Evolutionary conservation across 2,797 vertebrate genomes (phyloP), one percentile per base, ranked within the genome.

Genomic region (Macroramphosus scolopax): DNA sequence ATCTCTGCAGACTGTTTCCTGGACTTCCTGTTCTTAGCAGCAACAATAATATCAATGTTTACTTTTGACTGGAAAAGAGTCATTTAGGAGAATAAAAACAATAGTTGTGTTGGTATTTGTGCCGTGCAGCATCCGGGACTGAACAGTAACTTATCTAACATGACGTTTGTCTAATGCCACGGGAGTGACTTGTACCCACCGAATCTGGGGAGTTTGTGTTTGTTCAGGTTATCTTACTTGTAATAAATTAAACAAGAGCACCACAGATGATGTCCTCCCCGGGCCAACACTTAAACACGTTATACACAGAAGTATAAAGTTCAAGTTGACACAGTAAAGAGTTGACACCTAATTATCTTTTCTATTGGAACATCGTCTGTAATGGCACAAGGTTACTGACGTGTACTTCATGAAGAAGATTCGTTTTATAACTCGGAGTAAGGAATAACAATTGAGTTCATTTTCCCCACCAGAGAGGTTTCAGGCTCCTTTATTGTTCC

Each of bases 201-300:
- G 42, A 37, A 14, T 3, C 4, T 13, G 17, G 31, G 4, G 20
- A 45, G 49, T 15, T 47, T 42, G 17, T 70, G 38, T 46, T 54
- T 55, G 28, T 28, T 55, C 17, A 52, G 30, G 14, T 46, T 48
- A 47, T 59, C 45, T 35, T 11, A 32, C 8, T 20, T 4, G 4
- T 51, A 17, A 63, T 26, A 13, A 12, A 65, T 51, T 18, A 51
- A 43, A 34, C 2, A 38, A 8, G n/a, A 44, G 3, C 42, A 12
- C 3, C 30, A 40, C 5, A 37, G 2, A 40, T 4, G 12, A 43
- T 5, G 37, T 40, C 30, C 12, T 25, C 6, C 0, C 17, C 15
- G 4, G 33, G 39, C 17, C 17, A 32, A 20, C 30, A 18, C 8
- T 16, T 33, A 1, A 16, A 33, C 15, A 17, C 16, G 10, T 42